Evolutionary conservation across 2,888 invertebrate genomes (phyloP).

Genomic region (Trichopoda pennipes): DNA sequence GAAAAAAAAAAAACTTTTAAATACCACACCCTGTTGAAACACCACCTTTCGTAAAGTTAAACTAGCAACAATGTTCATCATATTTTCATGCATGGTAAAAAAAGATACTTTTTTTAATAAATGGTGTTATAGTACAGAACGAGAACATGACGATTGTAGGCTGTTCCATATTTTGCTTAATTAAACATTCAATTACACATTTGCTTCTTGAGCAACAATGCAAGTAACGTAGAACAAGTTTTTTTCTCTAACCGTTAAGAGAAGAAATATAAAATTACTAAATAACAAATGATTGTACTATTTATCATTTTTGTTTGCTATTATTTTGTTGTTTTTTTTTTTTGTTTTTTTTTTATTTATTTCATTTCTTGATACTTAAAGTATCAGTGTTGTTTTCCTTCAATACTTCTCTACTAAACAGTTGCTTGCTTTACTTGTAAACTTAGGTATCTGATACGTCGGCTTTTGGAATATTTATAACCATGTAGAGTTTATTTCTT

Average conservation of each 20-base stretch:
- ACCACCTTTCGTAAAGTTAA: background rate
- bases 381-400: background rate
- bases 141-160: conserved; percentile 50
- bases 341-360: no score
- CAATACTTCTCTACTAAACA: conserved; percentile 1
- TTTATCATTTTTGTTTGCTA: conserved; percentile 7
- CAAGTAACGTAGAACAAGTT: background rate
- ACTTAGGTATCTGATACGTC: conserved; percentile 39
- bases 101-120: conserved; percentile 43
- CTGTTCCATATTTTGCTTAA: conserved; percentile 57
- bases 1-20: background rate
- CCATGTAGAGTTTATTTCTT: conserved; percentile 22
- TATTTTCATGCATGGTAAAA: conserved; percentile 11
- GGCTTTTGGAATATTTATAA: conserved; percentile 48
- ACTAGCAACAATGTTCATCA: background rate
- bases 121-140: background rate
- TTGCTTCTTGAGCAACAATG: conserved; percentile 2
- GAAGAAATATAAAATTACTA: conserved; percentile 21
- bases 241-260: background rate
- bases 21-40: background rate
- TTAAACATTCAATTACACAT: conserved; percentile 61
- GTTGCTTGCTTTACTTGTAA: conserved; percentile 32
- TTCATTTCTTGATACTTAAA: background rate
- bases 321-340: no score
- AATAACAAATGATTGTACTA: conserved; percentile 37